Evolutionary conservation across 2,888 invertebrate genomes (phyloP).

Genomic region (Odontocerum albicorne): DNA sequence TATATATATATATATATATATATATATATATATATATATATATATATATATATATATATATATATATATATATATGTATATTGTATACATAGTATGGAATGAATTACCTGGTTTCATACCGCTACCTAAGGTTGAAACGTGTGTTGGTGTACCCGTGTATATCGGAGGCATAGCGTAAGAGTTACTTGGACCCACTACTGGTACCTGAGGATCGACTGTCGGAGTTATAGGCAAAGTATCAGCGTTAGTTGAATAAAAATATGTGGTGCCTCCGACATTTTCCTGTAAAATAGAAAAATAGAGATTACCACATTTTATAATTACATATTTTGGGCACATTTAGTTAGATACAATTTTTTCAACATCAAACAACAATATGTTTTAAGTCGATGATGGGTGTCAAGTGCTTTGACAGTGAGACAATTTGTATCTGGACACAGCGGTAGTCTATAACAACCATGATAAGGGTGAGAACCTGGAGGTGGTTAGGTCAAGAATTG

Average conservation of each 20-base stretch:
- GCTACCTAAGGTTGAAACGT: conserved; percentile 56
- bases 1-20: no score
- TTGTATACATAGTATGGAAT: neutral
- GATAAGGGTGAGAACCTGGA: no score
- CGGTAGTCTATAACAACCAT: no score
- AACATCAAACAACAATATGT: no score
- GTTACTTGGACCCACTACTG: neutral
- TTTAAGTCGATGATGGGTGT: no score
- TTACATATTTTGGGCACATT: no score
- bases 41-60: neutral
- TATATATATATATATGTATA: conserved; percentile 15
- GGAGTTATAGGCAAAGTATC: conserved; percentile 4
- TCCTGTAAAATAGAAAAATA: conserved; percentile 71
- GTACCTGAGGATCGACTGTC: conserved; percentile 19
- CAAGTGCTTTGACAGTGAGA: no score
- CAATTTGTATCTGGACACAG: no score
- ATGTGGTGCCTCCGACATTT: conserved; percentile 93
- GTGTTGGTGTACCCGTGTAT: conserved; percentile 65
- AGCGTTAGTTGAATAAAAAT: conserved; percentile 74
- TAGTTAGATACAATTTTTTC: no score
- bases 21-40: no score
- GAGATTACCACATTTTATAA: no score
- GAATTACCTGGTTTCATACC: conserved; percentile 45
- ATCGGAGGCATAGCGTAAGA: conserved; percentile 47
- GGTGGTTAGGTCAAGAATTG: no score